These are phyloP conservation scores for Bicyclus anynana DNA, from an alignment of 1,140 invertebrate species.

Conservation along the genomic window DNA sequence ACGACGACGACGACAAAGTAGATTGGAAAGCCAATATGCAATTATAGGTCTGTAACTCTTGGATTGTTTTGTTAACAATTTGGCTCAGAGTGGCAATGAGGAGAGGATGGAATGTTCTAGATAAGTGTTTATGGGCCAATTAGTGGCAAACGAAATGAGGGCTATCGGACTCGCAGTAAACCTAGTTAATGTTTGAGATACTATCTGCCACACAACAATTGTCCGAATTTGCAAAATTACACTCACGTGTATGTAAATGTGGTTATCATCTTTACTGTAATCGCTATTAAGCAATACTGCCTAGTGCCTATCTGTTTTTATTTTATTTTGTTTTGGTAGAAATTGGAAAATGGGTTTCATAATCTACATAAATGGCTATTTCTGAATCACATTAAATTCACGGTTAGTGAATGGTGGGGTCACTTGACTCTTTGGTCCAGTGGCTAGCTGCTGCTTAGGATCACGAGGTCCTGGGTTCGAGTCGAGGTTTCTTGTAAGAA, in stretches of 20 bases:
- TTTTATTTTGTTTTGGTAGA: neutral
- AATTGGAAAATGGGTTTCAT: too few relatives aligned
- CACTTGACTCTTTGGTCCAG: too few relatives aligned
- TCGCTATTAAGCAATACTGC: neutral
- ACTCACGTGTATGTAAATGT: slow-evolving; percentile 5
- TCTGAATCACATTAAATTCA: too few relatives aligned
- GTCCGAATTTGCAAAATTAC: slow-evolving; percentile 12
- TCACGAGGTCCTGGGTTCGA: too few relatives aligned
- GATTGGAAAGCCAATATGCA: slow-evolving; percentile 25
- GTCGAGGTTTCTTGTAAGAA: too few relatives aligned
- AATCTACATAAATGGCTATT: too few relatives aligned
- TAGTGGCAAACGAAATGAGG: slow-evolving; percentile 60
- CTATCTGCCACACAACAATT: slow-evolving; percentile 20
- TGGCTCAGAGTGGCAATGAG: slow-evolving; percentile 40
- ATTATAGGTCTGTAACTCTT: slow-evolving; percentile 47
- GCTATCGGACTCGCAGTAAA: slow-evolving; percentile 45
- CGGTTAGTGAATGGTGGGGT: too few relatives aligned
- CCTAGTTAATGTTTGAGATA: slow-evolving; percentile 47
- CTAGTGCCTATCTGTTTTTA: neutral
- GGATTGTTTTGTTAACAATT: slow-evolving; percentile 49
- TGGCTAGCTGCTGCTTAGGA: too few relatives aligned
- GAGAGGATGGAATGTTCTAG: slow-evolving; percentile 46
- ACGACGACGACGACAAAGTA: too few relatives aligned
- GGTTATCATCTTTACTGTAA: slow-evolving; percentile 3
- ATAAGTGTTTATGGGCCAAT: slow-evolving; percentile 70